A percentile compares a stretch with the other conserved stretches of the same genome.
Conservation (phyloP, 2,113 vertebrate genomes). For the Sinocyclocheilus rhinocerous region DNA sequence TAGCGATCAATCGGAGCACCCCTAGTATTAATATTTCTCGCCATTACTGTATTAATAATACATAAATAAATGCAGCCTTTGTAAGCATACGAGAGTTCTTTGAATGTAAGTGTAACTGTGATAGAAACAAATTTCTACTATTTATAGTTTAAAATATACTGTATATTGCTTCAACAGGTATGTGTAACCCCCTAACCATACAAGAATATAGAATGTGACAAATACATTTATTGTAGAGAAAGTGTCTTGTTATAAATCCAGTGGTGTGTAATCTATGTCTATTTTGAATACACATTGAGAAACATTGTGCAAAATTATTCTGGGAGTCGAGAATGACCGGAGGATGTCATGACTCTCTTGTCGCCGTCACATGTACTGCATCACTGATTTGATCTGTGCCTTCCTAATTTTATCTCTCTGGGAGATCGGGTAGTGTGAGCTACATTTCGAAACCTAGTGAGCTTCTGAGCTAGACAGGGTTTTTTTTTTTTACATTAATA, state of each 20-base stretch:
- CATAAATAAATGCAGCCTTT: not conserved
- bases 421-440: too few species aligned
- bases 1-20: too few species aligned
- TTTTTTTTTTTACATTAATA: not conserved
- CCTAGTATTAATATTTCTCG: not conserved
- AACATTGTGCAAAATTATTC: not conserved
- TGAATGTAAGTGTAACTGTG: too few species aligned
- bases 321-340: conserved; percentile 3
- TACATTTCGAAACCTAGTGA: not conserved
- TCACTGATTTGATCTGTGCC: conserved; percentile 6
- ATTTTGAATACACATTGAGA: not conserved
- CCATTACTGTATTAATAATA: not conserved
- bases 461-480: not conserved
- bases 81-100: not conserved
- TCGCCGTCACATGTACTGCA: not conserved
- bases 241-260: conserved; percentile 7
- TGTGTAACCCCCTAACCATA: not conserved
- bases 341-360: conserved; percentile 8
- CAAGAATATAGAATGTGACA: not conserved
- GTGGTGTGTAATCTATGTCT: not conserved
- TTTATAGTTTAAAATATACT: too few species aligned
- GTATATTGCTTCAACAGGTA: too few species aligned
- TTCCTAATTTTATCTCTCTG: not conserved
- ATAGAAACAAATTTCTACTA: too few species aligned
- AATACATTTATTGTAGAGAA: not conserved